Evolutionary conservation across 1,140 invertebrate genomes (phyloP).

Genomic region (Rhysida immarginata): DNA sequence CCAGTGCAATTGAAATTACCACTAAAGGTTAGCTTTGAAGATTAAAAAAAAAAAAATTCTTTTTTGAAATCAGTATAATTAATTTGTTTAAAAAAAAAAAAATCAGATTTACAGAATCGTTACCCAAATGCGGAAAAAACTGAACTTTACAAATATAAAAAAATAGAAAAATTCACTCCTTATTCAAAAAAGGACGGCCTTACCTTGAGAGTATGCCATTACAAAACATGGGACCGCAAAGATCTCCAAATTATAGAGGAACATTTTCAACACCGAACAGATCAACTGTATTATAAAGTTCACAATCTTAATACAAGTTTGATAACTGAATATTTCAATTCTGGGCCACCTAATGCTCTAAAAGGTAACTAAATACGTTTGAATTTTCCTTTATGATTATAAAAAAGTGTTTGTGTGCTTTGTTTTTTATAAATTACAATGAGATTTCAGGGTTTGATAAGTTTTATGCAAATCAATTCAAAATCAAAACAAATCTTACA

Average conservation of each 20-base stretch:
- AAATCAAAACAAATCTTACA: no score
- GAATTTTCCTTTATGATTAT: no score
- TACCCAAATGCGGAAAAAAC: constrained; percentile 56
- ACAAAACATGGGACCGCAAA: constrained; percentile 47
- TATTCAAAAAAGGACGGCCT: constrained; percentile 55
- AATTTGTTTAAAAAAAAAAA: no score
- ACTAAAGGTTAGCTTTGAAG: constrained; percentile 43
- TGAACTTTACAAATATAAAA: constrained; percentile 53
- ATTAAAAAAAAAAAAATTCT: neutral
- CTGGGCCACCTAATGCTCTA: constrained; percentile 49
- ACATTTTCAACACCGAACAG: constrained; percentile 49
- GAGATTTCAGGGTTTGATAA: no score
- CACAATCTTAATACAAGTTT: constrained; percentile 39
- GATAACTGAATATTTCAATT: constrained; percentile 46
- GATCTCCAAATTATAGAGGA: constrained; percentile 43
- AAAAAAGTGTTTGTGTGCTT: no score
- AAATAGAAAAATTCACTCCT: constrained; percentile 57
- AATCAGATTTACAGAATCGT: constrained; percentile 49
- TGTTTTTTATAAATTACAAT: no score
- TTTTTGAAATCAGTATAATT: neutral
- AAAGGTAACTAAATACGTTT: constrained; percentile 42
- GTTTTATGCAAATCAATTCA: no score
- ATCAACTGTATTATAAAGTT: constrained; percentile 43
- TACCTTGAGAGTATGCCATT: constrained; percentile 48
- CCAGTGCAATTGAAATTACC: constrained; percentile 47